Conservation (phyloP, 2,888 invertebrate species). For the Tridacna crocea region DNA sequence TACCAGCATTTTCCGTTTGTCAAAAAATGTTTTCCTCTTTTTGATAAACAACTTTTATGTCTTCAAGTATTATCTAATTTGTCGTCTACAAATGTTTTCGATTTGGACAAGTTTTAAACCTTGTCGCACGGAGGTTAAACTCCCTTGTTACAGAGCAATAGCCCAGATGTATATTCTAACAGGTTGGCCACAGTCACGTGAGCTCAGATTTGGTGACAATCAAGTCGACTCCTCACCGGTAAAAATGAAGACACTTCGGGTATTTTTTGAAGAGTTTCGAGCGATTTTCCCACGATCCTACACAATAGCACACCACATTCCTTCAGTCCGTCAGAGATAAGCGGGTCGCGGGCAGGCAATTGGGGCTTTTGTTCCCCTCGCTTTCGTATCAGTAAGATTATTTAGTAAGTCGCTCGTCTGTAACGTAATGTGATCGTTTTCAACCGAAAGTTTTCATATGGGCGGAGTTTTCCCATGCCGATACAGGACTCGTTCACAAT, state of each 20-base stretch:
- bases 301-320: constrained; percentile 33
- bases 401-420: constrained; percentile 57
- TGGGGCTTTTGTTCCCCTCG: constrained; percentile 51
- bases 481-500: constrained; percentile 70
- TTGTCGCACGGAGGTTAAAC: too few species aligned
- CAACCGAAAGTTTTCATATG: constrained; percentile 44
- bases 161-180: constrained; percentile 30
- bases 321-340: constrained; percentile 46
- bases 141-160: too few species aligned
- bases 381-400: constrained; percentile 56
- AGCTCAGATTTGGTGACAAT: constrained; percentile 39
- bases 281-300: constrained; percentile 64
- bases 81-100: too few species aligned
- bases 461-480: constrained; percentile 81
- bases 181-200: constrained; percentile 30
- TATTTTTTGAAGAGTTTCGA: constrained; percentile 55
- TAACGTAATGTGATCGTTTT: constrained; percentile 53
- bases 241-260: constrained; percentile 59
- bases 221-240: constrained; percentile 47
- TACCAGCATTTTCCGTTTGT: background rate
- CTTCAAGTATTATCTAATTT: too few species aligned
- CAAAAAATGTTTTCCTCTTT: background rate
- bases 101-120: too few species aligned
- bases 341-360: constrained; percentile 59
- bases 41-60: too few species aligned